phyloP scores from a whole-genome alignment of 2,888 invertebrate species.

The Leptopterna dolabrata region DNA sequence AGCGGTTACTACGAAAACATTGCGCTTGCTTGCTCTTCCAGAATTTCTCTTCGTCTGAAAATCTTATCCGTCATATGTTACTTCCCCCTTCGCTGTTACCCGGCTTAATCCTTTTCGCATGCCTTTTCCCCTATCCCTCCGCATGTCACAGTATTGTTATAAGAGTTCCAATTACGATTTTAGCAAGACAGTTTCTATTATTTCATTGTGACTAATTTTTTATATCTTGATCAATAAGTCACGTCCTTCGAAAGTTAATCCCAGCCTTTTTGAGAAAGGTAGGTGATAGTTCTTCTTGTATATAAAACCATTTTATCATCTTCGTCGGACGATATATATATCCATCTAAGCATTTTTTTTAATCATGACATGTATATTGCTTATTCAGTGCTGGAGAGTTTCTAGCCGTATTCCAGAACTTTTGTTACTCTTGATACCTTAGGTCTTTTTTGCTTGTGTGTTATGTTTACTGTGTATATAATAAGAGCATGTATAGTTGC shows the following conservation, averaged over 20 bases:
- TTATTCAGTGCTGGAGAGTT: not conserved
- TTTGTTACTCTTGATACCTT: not conserved
- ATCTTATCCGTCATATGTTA: not conserved
- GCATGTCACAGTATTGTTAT: constrained; percentile 51
- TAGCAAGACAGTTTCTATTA: not conserved
- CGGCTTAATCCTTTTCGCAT: constrained; percentile 25
- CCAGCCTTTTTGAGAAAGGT: not conserved
- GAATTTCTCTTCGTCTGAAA: not conserved
- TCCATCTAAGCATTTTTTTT: not conserved
- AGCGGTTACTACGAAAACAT: not conserved
- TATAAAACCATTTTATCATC: not conserved
- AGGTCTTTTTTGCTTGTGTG: not conserved
- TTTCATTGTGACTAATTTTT: not conserved
- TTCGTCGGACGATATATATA: not conserved
- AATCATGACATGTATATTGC: not conserved
- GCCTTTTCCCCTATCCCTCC: constrained; percentile 14
- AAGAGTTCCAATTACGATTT: not conserved
- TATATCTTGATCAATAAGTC: not conserved
- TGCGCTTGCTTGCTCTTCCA: not conserved
- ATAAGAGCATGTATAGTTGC: not conserved
- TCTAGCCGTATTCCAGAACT: not conserved
- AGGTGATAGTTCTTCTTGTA: not conserved
- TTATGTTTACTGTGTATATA: not conserved
- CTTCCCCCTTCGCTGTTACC: not conserved
- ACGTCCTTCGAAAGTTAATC: not conserved